A percentile compares a stretch with the other conserved stretches of the same genome.
These are phyloP conservation scores for Acanthis flammea DNA, from an alignment of 2,797 vertebrate genomes.

Conservation along the genomic window DNA sequence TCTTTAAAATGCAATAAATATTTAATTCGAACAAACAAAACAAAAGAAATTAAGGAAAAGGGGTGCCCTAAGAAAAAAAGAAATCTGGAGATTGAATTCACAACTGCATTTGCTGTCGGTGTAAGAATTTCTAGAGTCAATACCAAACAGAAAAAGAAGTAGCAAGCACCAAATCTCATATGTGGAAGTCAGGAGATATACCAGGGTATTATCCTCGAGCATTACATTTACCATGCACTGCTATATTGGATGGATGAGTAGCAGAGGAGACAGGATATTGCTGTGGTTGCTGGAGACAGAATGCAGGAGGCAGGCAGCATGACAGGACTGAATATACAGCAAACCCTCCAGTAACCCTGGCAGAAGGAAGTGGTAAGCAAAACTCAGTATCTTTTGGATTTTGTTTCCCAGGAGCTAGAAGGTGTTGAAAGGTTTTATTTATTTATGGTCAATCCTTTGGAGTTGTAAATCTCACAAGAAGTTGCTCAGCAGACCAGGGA, in stretches of 20 bases:
- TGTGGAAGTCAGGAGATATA: background rate
- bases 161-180: background rate
- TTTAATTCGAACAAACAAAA: constrained; percentile 50
- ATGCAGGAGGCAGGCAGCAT: background rate
- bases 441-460: background rate
- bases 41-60: constrained; percentile 15
- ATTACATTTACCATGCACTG: background rate
- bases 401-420: background rate
- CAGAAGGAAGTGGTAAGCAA: background rate
- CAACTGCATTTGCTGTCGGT: background rate
- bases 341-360: rapidly evolving
- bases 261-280: background rate
- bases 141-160: background rate
- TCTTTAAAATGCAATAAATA: constrained; percentile 52
- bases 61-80: background rate
- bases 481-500: background rate
- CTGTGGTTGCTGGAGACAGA: background rate
- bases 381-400: background rate
- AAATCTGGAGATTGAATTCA: background rate
- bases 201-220: background rate
- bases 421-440: background rate
- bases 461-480: background rate
- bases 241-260: background rate
- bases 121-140: background rate
- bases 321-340: background rate